These are phyloP conservation scores for Trochalopteron elliotii DNA, from an alignment of 2,113 vertebrate species.

Conservation along the genomic window DNA sequence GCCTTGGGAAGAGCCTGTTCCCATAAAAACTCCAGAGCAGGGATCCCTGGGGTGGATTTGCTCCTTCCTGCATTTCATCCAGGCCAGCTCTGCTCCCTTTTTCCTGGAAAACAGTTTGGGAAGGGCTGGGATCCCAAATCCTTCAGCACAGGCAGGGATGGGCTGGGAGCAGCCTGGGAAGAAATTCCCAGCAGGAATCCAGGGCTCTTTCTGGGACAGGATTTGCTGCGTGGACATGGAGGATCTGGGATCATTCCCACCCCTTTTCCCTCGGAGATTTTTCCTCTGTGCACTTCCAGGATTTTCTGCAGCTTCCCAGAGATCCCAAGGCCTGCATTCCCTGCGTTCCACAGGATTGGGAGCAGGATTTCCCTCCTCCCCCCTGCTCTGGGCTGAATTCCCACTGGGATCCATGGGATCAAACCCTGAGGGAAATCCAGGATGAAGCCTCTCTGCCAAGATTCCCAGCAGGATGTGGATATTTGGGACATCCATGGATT, in stretches of 20 bases:
- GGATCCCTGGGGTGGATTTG: fast-evolving
- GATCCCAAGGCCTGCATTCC: background rate
- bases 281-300: background rate
- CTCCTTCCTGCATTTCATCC: background rate
- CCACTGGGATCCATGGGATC: fast-evolving
- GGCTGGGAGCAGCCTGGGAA: background rate
- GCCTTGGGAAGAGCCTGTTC: background rate
- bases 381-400: background rate
- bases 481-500: fast-evolving
- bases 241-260: background rate
- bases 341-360: background rate
- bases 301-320: background rate
- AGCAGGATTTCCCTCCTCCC: background rate
- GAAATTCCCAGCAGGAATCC: background rate
- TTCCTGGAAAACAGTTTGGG: background rate
- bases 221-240: fast-evolving
- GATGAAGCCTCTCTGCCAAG: background rate
- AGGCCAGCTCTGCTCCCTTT: background rate
- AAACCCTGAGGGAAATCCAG: background rate
- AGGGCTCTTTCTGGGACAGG: fast-evolving
- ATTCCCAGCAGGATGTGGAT: fast-evolving
- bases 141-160: too few relatives aligned
- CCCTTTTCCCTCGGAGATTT: background rate
- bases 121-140: background rate
- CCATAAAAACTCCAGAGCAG: background rate